Evolutionary conservation across 2,797 vertebrate genomes (phyloP).

Genomic region (Kryptolebias ocellatus): DNA sequence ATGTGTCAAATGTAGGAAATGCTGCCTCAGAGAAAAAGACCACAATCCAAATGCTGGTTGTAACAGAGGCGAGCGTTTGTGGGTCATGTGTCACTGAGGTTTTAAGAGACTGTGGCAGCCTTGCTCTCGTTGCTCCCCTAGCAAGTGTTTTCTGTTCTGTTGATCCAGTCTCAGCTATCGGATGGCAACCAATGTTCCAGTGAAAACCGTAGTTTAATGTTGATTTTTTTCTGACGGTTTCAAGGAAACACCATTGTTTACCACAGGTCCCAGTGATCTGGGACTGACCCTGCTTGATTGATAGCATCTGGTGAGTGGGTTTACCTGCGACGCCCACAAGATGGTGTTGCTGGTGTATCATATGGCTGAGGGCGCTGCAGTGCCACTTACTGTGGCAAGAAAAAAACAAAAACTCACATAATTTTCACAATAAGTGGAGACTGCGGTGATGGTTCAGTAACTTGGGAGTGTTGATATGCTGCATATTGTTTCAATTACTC

Average conservation of each 20-base stretch:
- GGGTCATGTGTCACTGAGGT: slow-evolving; percentile 36
- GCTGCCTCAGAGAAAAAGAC: slow-evolving; percentile 45
- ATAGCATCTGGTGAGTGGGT: slow-evolving; percentile 15
- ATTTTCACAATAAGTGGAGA: slow-evolving; percentile 70
- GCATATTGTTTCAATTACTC: slow-evolving; percentile 78
- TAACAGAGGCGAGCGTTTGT: slow-evolving; percentile 29
- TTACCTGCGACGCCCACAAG: slow-evolving; percentile 71
- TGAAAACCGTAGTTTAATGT: slow-evolving; percentile 17
- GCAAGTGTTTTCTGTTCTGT: slow-evolving; percentile 45
- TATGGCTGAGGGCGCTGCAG: neutral
- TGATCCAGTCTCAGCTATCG: slow-evolving; percentile 28
- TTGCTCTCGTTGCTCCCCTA: slow-evolving; percentile 12
- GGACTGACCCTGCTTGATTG: slow-evolving; percentile 18
- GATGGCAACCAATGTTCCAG: slow-evolving; percentile 18
- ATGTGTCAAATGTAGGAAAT: slow-evolving; percentile 61
- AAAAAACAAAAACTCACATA: slow-evolving; percentile 56
- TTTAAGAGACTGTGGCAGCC: slow-evolving; percentile 37
- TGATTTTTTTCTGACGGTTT: slow-evolving; percentile 28
- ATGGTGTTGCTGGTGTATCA: slow-evolving; percentile 70
- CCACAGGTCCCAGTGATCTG: slow-evolving; percentile 29
- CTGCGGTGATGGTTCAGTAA: slow-evolving; percentile 78
- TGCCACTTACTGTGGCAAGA: slow-evolving; percentile 30
- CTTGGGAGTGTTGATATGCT: slow-evolving; percentile 70
- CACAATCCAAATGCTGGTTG: slow-evolving; percentile 66
- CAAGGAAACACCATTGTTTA: slow-evolving; percentile 43